Evolutionary conservation across 2,888 invertebrate genomes (phyloP).

Genomic region (Drosophila siamana): DNA sequence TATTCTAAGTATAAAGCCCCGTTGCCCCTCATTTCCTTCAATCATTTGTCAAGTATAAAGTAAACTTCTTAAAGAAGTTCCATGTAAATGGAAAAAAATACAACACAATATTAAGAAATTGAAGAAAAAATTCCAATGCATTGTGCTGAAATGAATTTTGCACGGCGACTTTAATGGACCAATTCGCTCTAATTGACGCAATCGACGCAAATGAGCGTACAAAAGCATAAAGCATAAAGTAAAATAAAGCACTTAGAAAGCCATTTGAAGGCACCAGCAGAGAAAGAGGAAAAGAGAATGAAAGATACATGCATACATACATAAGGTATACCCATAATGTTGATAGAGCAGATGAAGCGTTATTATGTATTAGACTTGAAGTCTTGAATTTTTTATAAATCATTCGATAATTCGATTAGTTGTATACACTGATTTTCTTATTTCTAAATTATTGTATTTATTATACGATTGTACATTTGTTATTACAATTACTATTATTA

Average conservation of each 20-base stretch:
- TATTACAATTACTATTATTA: conserved; percentile 39
- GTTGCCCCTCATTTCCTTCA: conserved; percentile 13
- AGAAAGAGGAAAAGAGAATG: conserved; percentile 20
- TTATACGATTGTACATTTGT: conserved; percentile 51
- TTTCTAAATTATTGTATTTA: conserved; percentile 68
- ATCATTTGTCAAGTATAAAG: conserved; percentile 31
- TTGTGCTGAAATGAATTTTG: conserved; percentile 59
- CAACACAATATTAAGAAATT: conserved; percentile 14
- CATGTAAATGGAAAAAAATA: conserved; percentile 40
- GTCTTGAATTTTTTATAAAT: conserved; percentile 68
- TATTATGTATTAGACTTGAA: conserved; percentile 76
- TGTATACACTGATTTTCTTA: conserved; percentile 35
- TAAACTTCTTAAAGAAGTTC: conserved; percentile 68
- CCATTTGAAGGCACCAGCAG: conserved; percentile 32
- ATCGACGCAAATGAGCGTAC: conserved; percentile 78
- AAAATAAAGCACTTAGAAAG: conserved; percentile 25
- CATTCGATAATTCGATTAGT: conserved; percentile 32
- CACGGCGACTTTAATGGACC: conserved; percentile 76
- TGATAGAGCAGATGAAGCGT: conserved; percentile 14
- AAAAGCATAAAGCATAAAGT: conserved; percentile 52
- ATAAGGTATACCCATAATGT: conserved; percentile 15
- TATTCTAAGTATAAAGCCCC: conserved; percentile 59
- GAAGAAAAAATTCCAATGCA: conserved; percentile 65
- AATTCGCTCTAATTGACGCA: conserved; percentile 80
- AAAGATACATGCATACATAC: conserved; percentile 12